Base-by-base conservation (phyloP, 2,888 invertebrate genomes). In the Mesoligia furuncula region DNA sequence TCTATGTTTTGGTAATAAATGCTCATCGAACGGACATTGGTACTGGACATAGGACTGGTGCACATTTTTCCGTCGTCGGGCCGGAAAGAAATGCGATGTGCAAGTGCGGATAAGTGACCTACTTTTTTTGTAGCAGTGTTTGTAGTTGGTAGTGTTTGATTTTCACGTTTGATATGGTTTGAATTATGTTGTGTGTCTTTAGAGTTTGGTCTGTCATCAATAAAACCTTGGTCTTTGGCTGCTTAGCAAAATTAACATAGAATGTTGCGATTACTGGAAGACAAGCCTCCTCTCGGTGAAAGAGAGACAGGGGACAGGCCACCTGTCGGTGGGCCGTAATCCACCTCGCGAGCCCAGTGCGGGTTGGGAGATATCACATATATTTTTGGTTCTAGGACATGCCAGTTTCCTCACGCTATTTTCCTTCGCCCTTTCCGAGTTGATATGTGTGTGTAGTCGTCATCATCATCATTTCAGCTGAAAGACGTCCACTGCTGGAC, bases 1-100 rank as follows among this genome's bases (percentile, higher is more conserved):
- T 57, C 36, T 39, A 51, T 83, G 77, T 84, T 85, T 82, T 81
- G 45, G 71, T 81, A 76, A 71, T 82, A 71, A 42, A 59, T 45
- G 39, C 48, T 57, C 62, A 48, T 36, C 59, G 42, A 59, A n/a
- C 24, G 42, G 48, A 45, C 9, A 45, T 24, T 36, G 31, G 36
- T 20, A 36, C 0, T 36, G 36, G 36, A 36, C 36, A 36, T 82
- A 66, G 51, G 59, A 45, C 7, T 3, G 24, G 24, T 45, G 15
- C 59, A 36, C 20, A 51, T 42, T 48, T 80, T 80, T 36, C 68
- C 51, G 36, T 15, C 51, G 36, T 15, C 42, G 8, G 78, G 13
- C 36, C 42, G 68, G 68, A 51, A 69, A 57, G 51, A 57, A 83
- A 77, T 77, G 83, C 57, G 48, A 51, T 59, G 77, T 65, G 31